Base-by-base conservation (phyloP, 2,797 vertebrate genomes). In the Vultur gryphus region DNA sequence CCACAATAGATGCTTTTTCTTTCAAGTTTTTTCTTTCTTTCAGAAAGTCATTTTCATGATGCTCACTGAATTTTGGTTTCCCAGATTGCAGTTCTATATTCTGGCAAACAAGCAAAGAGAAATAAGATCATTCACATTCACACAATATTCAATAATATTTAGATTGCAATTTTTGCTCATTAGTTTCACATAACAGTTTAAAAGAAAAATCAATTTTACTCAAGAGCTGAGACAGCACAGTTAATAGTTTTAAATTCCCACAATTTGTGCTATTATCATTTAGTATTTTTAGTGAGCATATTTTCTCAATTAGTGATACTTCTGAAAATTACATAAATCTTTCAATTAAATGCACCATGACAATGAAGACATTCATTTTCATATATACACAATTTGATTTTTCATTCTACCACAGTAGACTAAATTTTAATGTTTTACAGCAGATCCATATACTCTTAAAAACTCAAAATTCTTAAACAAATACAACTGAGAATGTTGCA, bases 1-100 rank as follows among this genome's bases (percentile, higher is more conserved):
- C 97, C 21, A 98, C 65, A 17, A 97, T 41, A 62, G 94, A 97
- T 26, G 96, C 95, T 89, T 97, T 98, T 64, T 97, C 97, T 84
- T 97, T 98, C 44, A 97, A 75, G 23, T 84, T 94, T 14, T 55
- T 88, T 76, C 84, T 86, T 86, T 82, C 94, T 29, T 96, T 96
- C 20, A 84, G 57, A 35, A 49, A 57, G 61, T 95, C 73, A 21
- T 33, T 75, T 24, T 93, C 93, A 14, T 3, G 65, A 24, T 94
- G 95, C 6, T 96, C 95, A 6, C 89, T 10, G 4, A 92, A 87
- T 62, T 77, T 73, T 57, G 97, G 97, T 35, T 90, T 96, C 73
- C 91, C 94, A 21, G 90, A 67, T 37, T 96, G 96, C 29, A 92
- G 29, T 61, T 93, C 93, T 77, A 97, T 79, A 67, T 76, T 94